phyloP scores from a whole-genome alignment of 2,797 vertebrate species.

The Saguinus oedipus region DNA sequence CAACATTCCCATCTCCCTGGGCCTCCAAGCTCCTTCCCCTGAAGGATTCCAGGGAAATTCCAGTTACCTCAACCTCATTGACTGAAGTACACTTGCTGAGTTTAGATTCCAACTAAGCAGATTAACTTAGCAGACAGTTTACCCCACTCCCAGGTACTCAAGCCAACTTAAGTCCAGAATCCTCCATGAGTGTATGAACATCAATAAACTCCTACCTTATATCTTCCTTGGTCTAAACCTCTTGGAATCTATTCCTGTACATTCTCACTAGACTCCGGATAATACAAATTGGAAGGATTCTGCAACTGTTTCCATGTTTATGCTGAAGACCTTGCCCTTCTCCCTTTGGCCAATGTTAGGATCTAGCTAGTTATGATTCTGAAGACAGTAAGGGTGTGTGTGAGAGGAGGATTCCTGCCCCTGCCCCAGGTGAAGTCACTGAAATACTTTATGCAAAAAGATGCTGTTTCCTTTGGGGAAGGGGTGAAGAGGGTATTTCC shows the following conservation, averaged over 20 bases:
- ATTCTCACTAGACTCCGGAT: background rate
- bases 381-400: background rate
- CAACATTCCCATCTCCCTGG: background rate
- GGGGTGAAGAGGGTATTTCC: background rate
- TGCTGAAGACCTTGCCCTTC: background rate
- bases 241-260: background rate
- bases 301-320: background rate
- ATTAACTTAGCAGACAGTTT: background rate
- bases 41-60: background rate
- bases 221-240: background rate
- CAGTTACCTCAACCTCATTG: background rate
- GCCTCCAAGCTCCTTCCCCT: background rate
- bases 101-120: background rate
- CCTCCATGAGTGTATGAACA: background rate
- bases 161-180: background rate
- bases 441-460: background rate
- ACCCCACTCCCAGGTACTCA: background rate
- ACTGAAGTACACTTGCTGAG: background rate
- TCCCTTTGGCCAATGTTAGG: background rate
- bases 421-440: background rate
- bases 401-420: too few species aligned
- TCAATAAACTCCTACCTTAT: background rate
- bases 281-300: background rate
- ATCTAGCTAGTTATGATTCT: background rate
- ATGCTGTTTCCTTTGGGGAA: background rate